A percentile compares a stretch with the other conserved stretches of the same genome.
Evolutionary conservation across 1,140 invertebrate species (phyloP).

Genomic region (Zophobas morio): DNA sequence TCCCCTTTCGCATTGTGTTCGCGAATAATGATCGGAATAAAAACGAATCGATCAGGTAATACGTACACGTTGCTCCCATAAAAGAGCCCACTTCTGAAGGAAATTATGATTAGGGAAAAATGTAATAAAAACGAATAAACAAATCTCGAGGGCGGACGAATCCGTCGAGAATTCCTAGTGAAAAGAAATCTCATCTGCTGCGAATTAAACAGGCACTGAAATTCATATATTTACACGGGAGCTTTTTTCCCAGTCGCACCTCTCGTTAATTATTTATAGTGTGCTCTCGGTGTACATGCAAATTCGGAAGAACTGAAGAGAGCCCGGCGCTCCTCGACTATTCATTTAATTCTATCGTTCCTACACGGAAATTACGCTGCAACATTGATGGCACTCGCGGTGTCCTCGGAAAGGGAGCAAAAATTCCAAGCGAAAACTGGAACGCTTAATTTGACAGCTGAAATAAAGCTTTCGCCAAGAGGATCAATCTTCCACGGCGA

Average conservation of each 20-base stretch:
- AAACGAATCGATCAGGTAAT: constrained; percentile 25
- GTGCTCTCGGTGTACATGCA: constrained; percentile 9
- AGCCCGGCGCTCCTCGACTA: neutral
- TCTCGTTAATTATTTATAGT: constrained; percentile 30
- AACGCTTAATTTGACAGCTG: constrained; percentile 34
- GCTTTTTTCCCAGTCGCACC: constrained; percentile 25
- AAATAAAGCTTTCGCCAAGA: constrained; percentile 22
- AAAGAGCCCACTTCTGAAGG: neutral
- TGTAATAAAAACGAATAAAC: constrained; percentile 41
- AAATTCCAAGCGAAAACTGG: neutral
- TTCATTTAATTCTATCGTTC: constrained; percentile 41
- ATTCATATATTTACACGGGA: constrained; percentile 38
- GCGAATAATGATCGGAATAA: constrained; percentile 35
- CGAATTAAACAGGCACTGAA: constrained; percentile 37
- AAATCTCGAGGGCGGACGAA: constrained; percentile 12
- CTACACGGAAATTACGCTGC: constrained; percentile 38
- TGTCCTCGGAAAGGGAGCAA: constrained; percentile 12
- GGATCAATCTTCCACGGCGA: constrained; percentile 9
- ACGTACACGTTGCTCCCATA: constrained; percentile 9
- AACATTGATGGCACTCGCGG: constrained; percentile 32
- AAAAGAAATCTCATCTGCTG: constrained; percentile 36
- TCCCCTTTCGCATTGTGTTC: constrained; percentile 36
- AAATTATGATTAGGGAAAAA: constrained; percentile 38
- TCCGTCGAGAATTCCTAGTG: constrained; percentile 11
- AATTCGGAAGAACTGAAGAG: constrained; percentile 14